These are phyloP conservation scores for Atta texana DNA, from an alignment of 1,140 invertebrate genomes.

Conservation along the genomic window DNA sequence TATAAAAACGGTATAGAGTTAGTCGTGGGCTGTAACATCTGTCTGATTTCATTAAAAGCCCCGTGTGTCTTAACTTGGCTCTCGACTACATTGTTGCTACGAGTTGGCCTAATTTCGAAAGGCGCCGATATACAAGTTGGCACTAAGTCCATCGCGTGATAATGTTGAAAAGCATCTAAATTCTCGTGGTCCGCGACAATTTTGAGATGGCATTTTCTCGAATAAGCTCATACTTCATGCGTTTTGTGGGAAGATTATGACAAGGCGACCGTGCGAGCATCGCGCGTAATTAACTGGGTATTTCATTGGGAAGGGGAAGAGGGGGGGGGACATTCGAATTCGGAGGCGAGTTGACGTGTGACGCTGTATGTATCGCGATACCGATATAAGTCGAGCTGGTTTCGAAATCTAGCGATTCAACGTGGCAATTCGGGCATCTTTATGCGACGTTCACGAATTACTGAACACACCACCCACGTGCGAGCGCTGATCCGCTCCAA, in stretches of 20 bases:
- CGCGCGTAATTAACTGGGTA: conserved; percentile 25
- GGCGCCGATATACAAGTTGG: conserved; percentile 21
- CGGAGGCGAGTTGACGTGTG: not conserved
- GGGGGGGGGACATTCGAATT: not conserved
- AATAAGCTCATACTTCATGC: conserved; percentile 9
- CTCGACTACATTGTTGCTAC: conserved; percentile 61
- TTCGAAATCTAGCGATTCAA: conserved; percentile 43
- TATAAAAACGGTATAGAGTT: conserved; percentile 35
- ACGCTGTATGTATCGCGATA: not conserved
- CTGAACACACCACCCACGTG: conserved; percentile 36
- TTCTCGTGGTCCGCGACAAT: conserved; percentile 19
- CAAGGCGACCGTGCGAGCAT: not conserved
- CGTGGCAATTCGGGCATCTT: conserved; percentile 44
- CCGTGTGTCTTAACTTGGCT: conserved; percentile 62
- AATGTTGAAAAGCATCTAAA: conserved; percentile 51
- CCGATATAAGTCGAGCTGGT: conserved; percentile 33
- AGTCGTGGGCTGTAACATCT: conserved; percentile 53
- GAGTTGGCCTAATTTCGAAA: conserved; percentile 69
- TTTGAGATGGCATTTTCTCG: conserved; percentile 15
- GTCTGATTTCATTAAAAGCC: conserved; percentile 57
- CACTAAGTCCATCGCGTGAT: conserved; percentile 32
- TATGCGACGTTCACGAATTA: conserved; percentile 33
- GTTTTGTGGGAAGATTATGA: conserved; percentile 40
- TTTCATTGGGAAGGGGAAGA: not conserved
- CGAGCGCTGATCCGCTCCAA: conserved; percentile 50